These are phyloP conservation scores for Bolinopsis microptera DNA, from an alignment of 37 sponge, comb jelly and placozoan genomes.

Conservation along the genomic window DNA sequence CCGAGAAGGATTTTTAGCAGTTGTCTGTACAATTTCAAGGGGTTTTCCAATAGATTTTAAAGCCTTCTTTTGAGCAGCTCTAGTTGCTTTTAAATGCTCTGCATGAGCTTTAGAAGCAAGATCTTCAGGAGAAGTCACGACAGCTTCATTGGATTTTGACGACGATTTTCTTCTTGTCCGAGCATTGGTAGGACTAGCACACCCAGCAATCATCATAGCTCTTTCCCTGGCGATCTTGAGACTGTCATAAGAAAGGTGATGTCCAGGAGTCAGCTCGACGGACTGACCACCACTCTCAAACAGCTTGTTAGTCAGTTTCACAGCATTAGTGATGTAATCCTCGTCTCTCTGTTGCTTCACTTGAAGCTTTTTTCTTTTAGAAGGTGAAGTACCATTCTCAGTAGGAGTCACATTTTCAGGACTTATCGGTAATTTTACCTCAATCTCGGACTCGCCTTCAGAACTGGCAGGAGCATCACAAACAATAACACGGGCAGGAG, in stretches of 20 bases:
- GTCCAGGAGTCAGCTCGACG: not conserved
- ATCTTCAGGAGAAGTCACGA: not conserved
- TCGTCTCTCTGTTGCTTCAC: conserved; percentile 19
- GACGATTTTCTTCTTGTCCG: not conserved
- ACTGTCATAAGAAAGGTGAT: conserved; percentile 14
- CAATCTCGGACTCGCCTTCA: not conserved
- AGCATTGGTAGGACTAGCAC: not conserved
- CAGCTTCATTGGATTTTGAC: not conserved
- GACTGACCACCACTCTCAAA: not conserved
- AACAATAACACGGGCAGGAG: not conserved
- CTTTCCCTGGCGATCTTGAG: conserved; percentile 22
- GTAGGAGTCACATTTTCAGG: not conserved
- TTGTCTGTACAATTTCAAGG: conserved; percentile 57
- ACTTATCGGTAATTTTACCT: not conserved
- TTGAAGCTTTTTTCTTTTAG: not conserved
- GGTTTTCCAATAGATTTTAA: conserved; percentile 6
- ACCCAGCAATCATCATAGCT: not conserved
- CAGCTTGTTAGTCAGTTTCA: conserved; percentile 27
- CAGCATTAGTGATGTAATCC: conserved; percentile 3
- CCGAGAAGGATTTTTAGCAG: conserved; percentile 30
- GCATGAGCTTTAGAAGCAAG: conserved; percentile 18
- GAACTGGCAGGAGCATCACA: not conserved
- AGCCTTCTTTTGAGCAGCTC: conserved; percentile 49
- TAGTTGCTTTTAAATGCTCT: conserved; percentile 15
- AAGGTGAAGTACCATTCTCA: not conserved